Evolutionary conservation across 2,888 invertebrate species (phyloP).

Genomic region (Hyppa rectilinea): DNA sequence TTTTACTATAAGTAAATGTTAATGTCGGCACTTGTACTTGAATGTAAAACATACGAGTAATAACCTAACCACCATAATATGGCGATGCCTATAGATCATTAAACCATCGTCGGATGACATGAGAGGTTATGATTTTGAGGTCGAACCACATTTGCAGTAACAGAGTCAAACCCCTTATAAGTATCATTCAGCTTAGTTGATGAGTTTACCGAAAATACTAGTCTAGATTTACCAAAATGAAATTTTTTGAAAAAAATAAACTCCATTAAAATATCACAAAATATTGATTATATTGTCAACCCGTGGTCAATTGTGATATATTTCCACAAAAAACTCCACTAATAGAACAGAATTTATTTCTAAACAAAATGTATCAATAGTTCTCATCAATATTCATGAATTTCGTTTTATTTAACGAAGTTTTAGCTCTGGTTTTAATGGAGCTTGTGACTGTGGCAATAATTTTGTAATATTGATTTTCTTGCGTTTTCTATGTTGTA

Average conservation of each 20-base stretch:
- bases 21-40: not conserved
- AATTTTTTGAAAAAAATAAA: not conserved
- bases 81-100: not conserved
- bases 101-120: not conserved
- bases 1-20: not conserved
- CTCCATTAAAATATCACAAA: no score
- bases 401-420: conserved; percentile 16
- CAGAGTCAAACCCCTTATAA: not conserved
- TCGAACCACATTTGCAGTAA: not conserved
- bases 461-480: conserved; percentile 37
- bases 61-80: not conserved
- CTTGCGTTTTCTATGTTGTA: conserved; percentile 28
- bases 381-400: conserved; percentile 42
- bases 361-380: conserved; percentile 36
- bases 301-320: not conserved
- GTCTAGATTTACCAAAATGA: not conserved
- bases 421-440: conserved; percentile 24
- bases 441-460: conserved; percentile 7
- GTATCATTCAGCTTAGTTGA: not conserved
- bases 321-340: conserved; percentile 3
- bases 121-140: not conserved
- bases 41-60: not conserved
- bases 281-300: not conserved
- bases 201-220: no score
- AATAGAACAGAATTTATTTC: conserved; percentile 15